Evolutionary conservation across 2,888 invertebrate species (phyloP).

Genomic region (Stenurella melanura): DNA sequence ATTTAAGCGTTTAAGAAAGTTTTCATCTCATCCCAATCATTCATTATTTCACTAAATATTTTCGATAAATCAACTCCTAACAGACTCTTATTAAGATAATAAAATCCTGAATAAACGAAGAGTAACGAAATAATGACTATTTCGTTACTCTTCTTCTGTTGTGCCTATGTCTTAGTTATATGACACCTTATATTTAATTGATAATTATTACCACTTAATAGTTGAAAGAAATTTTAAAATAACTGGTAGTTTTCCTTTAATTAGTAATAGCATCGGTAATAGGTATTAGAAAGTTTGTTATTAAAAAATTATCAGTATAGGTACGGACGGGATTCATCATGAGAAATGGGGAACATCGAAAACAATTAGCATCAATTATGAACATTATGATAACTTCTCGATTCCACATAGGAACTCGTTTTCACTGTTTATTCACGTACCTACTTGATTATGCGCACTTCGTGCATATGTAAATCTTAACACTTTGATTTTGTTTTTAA

Average conservation of each 20-base stretch:
- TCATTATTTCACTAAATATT: too few species aligned
- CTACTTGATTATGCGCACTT: not conserved
- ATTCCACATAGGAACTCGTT: not conserved
- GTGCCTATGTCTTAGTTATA: too few species aligned
- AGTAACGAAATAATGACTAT: too few species aligned
- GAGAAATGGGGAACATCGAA: not conserved
- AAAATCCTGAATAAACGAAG: too few species aligned
- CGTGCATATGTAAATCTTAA: not conserved
- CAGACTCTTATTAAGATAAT: too few species aligned
- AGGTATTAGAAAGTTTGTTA: not conserved
- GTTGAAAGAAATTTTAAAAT: not conserved
- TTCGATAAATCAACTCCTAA: too few species aligned
- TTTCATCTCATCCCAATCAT: too few species aligned
- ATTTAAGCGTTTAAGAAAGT: too few species aligned
- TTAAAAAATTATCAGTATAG: not conserved
- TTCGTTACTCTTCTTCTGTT: too few species aligned
- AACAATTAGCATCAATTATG: conserved; percentile 7
- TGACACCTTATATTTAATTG: too few species aligned
- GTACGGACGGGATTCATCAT: not conserved
- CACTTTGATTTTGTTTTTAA: not conserved
- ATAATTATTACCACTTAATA: not conserved
- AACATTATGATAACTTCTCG: not conserved
- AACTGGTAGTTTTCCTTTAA: not conserved
- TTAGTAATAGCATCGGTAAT: not conserved
- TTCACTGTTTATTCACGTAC: not conserved